phyloP scores from a whole-genome alignment of 2,797 vertebrate genomes.

The Takifugu ocellatus region DNA sequence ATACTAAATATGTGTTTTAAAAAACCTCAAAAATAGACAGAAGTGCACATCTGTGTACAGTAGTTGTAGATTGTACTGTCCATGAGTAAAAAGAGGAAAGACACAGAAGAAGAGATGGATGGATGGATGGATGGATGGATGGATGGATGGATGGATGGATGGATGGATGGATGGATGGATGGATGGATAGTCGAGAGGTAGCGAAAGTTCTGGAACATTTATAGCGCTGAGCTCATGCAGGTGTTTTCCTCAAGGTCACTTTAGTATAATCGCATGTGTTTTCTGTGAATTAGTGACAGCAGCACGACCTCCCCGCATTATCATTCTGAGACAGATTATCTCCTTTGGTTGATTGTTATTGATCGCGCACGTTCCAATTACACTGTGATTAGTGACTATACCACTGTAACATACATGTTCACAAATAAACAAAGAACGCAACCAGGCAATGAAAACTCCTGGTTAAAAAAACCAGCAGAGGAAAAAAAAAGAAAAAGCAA shows the following conservation, averaged over 20 bases:
- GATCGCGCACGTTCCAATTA: background rate
- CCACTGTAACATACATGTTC: conserved; percentile 11
- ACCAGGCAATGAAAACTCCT: background rate
- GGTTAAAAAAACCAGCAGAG: background rate
- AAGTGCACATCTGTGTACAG: background rate
- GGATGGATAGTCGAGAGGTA: conserved; percentile 33
- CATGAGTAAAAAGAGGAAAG: conserved; percentile 33
- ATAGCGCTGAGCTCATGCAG: conserved; percentile 63
- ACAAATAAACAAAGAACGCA: conserved; percentile 4
- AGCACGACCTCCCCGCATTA: conserved; percentile 20
- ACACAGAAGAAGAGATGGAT: conserved; percentile 35
- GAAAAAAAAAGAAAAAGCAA: conserved; percentile 16
- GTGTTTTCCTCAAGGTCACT: conserved; percentile 63
- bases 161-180: conserved; percentile 2
- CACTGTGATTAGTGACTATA: conserved; percentile 3
- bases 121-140: conserved; percentile 18
- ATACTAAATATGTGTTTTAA: too few species aligned
- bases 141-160: too few species aligned
- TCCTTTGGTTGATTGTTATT: conserved; percentile 36
- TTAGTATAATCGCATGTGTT: conserved; percentile 29
- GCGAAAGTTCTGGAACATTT: conserved; percentile 42
- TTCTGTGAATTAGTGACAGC: conserved; percentile 56
- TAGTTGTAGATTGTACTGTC: conserved; percentile 12
- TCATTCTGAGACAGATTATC: conserved; percentile 24
- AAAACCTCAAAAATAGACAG: background rate